Percentiles rank a stretch among this genome's conserved stretches.
These are phyloP conservation scores for Lamellibrachia satsuma DNA, from an alignment of 2,888 invertebrate species.

Conservation along the genomic window DNA sequence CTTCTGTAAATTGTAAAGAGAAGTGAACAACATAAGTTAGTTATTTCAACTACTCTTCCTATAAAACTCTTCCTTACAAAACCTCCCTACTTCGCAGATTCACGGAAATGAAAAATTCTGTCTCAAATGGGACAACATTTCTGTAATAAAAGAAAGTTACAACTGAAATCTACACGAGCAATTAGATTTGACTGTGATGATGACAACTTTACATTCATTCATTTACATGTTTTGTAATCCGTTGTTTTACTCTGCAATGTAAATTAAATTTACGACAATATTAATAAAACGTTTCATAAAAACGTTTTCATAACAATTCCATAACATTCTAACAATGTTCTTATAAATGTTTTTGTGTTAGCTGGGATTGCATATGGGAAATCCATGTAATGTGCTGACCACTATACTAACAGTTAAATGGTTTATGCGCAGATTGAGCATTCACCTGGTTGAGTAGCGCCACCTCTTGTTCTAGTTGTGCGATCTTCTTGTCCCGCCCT, in stretches of 20 bases:
- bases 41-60: neutral
- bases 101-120: neutral
- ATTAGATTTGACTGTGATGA: neutral
- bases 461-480: constrained; percentile 57
- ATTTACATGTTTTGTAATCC: neutral
- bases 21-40: neutral
- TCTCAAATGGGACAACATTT: neutral
- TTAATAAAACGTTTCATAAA: no score
- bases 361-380: neutral
- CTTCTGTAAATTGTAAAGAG: neutral
- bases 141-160: neutral
- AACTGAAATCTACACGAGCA: neutral
- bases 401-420: neutral
- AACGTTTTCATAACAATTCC: no score
- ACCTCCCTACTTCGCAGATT: neutral
- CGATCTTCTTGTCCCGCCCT: constrained; percentile 56
- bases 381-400: neutral
- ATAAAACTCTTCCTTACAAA: no score
- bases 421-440: neutral
- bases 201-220: neutral
- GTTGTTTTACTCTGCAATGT: neutral
- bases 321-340: no score
- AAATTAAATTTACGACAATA: neutral
- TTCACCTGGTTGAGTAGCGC: constrained; percentile 53
- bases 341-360: no score